phyloP scores from a whole-genome alignment of 2,888 invertebrate genomes.

The Ophonus ardosiacus region DNA sequence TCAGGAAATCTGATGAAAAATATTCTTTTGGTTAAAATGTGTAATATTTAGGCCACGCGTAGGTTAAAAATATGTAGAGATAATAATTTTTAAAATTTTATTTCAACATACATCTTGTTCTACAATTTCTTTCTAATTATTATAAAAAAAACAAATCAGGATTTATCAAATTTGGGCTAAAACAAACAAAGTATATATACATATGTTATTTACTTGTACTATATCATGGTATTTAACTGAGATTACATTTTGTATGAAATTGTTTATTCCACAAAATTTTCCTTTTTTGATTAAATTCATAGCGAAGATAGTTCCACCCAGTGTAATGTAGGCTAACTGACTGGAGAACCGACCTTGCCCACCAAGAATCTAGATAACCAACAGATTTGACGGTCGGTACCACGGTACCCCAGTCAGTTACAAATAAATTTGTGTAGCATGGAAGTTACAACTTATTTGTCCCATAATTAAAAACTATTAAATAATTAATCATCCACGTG shows the following conservation, averaged over 20 bases:
- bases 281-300: conserved; percentile 9
- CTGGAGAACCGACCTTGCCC: conserved; percentile 50
- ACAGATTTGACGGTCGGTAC: conserved; percentile 17
- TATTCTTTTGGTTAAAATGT: neutral
- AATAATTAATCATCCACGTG: conserved; percentile 28
- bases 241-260: too few relatives aligned
- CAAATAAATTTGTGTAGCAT: conserved; percentile 30
- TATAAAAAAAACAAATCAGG: neutral
- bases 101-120: neutral
- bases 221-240: too few relatives aligned
- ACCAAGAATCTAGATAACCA: conserved; percentile 38
- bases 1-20: too few relatives aligned
- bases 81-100: too few relatives aligned
- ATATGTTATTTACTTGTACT: neutral
- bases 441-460: conserved; percentile 2
- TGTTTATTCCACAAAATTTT: neutral
- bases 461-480: conserved; percentile 3
- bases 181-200: neutral
- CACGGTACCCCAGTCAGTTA: conserved; percentile 15
- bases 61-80: too few relatives aligned
- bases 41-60: neutral
- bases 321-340: neutral
- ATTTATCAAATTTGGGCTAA: neutral
- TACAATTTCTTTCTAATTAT: neutral
- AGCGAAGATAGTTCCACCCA: neutral